A percentile compares a stretch with the other conserved stretches of the same genome.
Evolutionary conservation across 2,888 invertebrate species (phyloP).

Genomic region (Himalopsyche kuldschensis): DNA sequence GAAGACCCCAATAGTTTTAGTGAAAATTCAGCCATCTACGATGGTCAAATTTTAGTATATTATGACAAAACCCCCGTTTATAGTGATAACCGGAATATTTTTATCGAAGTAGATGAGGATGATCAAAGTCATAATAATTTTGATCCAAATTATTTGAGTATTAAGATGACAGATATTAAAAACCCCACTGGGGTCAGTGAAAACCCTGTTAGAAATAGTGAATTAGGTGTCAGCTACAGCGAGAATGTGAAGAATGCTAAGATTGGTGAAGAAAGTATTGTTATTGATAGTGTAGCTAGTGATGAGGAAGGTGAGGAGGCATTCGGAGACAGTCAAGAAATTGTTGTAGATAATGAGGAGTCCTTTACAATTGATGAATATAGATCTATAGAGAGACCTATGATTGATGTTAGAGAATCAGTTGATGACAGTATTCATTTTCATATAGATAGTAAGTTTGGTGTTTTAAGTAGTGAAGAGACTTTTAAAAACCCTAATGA

Average conservation of each 20-base stretch:
- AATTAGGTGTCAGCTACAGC: background rate
- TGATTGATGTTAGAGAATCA: constrained; percentile 24
- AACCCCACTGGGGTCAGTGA: background rate
- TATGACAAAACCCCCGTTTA: background rate
- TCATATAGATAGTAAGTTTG: background rate
- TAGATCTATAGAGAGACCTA: constrained; percentile 14
- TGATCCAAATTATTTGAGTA: background rate
- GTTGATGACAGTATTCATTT: background rate
- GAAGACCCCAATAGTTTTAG: background rate
- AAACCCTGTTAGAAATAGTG: background rate
- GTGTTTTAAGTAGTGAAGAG: constrained; percentile 26
- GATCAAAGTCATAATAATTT: constrained; percentile 38
- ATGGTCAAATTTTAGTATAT: background rate
- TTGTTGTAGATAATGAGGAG: background rate
- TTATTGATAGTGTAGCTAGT: constrained; percentile 13
- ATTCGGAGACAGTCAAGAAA: background rate
- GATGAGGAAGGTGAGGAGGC: constrained; percentile 11
- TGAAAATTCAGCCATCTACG: background rate
- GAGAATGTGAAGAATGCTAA: background rate
- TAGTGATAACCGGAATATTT: background rate
- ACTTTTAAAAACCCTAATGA: constrained; percentile 25
- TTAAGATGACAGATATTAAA: background rate
- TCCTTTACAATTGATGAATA: background rate
- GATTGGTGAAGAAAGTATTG: background rate
- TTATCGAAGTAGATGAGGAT: background rate